Evolutionary conservation across 2,797 vertebrate species (phyloP).

Genomic region (Cheirogaleus major): DNA sequence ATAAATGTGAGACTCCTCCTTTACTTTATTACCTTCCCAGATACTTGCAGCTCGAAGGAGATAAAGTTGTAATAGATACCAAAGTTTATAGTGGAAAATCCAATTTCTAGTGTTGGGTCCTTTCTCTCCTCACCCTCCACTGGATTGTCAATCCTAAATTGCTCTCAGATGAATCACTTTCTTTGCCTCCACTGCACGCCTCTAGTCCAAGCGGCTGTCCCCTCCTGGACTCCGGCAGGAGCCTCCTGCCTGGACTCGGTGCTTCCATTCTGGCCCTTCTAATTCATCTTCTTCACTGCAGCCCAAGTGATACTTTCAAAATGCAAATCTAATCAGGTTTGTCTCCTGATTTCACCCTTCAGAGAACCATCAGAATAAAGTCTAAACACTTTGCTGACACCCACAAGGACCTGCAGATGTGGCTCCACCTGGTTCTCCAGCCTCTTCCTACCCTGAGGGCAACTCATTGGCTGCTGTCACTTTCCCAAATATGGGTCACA

Average conservation of each 20-base stretch:
- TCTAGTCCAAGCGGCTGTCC: background rate
- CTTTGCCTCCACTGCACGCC: background rate
- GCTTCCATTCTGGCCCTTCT: background rate
- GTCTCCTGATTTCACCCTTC: background rate
- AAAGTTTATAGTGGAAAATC: background rate
- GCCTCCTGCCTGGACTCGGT: background rate
- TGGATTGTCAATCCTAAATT: background rate
- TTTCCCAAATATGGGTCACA: background rate
- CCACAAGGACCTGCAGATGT: rapidly evolving
- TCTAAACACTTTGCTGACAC: background rate
- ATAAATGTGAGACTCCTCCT: background rate
- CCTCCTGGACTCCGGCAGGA: background rate
- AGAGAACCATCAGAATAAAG: background rate
- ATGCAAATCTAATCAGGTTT: background rate
- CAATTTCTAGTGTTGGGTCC: background rate
- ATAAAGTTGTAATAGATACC: background rate
- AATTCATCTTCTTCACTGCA: background rate
- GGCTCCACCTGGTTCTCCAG: background rate
- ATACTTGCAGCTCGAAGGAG: background rate
- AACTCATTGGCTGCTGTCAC: background rate
- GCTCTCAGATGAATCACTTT: background rate
- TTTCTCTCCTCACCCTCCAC: background rate
- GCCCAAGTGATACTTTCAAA: background rate
- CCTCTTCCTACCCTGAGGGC: background rate
- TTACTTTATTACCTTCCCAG: background rate